Percentiles rank a stretch among this genome's conserved stretches.
These are phyloP conservation scores for Perca flavescens DNA, from an alignment of 2,113 vertebrate species.

Conservation along the genomic window DNA sequence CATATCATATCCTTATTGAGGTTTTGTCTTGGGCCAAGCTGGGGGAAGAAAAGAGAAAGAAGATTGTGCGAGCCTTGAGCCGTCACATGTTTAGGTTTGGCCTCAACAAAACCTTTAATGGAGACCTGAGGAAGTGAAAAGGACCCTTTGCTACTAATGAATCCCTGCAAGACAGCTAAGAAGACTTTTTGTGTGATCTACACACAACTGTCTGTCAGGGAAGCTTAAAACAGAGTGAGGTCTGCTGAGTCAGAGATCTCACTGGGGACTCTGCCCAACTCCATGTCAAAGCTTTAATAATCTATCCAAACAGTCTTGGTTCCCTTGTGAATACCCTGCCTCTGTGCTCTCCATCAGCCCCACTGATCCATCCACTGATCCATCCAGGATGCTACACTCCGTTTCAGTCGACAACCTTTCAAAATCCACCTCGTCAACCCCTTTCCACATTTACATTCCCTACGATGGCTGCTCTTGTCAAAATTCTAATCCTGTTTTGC, in stretches of 20 bases:
- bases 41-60: neutral
- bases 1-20: neutral
- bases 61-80: neutral
- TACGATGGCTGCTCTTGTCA: neutral
- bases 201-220: constrained; percentile 12
- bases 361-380: constrained; percentile 7
- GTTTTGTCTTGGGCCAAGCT: constrained; percentile 1
- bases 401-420: constrained; percentile 14
- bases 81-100: constrained; percentile 2
- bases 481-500: constrained; percentile 6
- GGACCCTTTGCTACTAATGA: constrained; percentile 20
- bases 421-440: neutral
- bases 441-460: no score
- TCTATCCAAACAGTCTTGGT: constrained; percentile 40
- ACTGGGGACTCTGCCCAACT: constrained; percentile 7
- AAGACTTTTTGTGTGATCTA: constrained; percentile 4
- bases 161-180: constrained; percentile 1
- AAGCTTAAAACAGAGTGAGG: neutral
- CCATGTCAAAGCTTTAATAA: constrained; percentile 40
- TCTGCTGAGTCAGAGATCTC: constrained; percentile 41
- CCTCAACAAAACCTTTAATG: neutral
- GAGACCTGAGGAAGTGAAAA: constrained; percentile 47
- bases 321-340: neutral
- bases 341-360: neutral
- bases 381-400: constrained; percentile 16